Evolutionary conservation across 2,113 vertebrate genomes (phyloP).

Genomic region (Ceyx margarethae): DNA sequence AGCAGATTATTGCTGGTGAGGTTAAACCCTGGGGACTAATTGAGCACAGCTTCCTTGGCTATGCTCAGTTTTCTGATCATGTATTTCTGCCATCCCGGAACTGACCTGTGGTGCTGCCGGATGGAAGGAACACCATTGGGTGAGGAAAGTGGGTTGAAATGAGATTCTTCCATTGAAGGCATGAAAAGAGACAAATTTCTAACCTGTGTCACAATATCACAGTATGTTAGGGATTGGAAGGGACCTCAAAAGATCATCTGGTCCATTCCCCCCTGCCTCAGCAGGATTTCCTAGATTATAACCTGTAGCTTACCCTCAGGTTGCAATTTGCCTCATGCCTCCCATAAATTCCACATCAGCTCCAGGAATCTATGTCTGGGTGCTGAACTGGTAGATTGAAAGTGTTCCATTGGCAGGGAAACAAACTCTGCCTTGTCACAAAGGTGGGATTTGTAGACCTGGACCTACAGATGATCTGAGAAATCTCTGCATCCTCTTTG

Average conservation of each 20-base stretch:
- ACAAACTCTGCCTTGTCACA: not conserved
- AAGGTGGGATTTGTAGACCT: not conserved
- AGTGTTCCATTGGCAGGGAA: not conserved
- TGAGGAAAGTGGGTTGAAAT: not conserved
- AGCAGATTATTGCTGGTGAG: constrained; percentile 64
- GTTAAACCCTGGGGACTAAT: not conserved
- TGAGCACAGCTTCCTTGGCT: not conserved
- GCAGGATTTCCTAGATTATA: not conserved
- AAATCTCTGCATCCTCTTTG: not conserved
- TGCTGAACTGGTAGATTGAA: not conserved
- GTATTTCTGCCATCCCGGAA: not conserved
- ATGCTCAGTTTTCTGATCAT: not conserved
- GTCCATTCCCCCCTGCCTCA: no score
- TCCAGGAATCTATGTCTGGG: not conserved
- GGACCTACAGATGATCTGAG: not conserved
- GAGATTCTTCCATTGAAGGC: not conserved
- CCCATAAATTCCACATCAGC: not conserved
- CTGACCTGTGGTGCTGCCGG: not conserved
- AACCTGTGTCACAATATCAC: not conserved
- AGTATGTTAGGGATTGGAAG: no score
- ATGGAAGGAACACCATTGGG: not conserved
- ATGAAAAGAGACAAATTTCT: not conserved
- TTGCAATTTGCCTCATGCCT: not conserved
- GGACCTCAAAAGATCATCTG: no score
- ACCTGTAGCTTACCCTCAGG: not conserved